Conservation (phyloP, 2,113 vertebrate genomes). For the Pteronura brasiliensis region DNA sequence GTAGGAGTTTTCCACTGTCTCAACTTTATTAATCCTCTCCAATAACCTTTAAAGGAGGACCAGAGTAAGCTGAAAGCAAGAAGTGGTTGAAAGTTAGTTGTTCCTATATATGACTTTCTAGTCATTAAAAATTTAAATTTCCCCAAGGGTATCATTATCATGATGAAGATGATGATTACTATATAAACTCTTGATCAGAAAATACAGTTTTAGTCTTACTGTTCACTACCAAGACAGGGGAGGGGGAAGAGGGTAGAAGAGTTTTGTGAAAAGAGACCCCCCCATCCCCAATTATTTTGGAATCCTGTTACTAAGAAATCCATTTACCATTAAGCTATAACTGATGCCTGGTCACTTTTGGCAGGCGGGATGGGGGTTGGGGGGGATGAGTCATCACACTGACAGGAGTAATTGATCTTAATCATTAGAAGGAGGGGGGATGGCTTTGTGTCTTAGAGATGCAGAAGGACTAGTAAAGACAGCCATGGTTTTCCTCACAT, state of each 20-base stretch:
- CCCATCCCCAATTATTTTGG: not conserved
- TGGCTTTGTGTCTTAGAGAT: not conserved
- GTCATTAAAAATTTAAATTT: not conserved
- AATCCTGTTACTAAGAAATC: not conserved
- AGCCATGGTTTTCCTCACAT: not conserved
- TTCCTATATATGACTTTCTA: not conserved
- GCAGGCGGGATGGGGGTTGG: not conserved
- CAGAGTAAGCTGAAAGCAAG: not conserved
- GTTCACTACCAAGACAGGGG: not conserved
- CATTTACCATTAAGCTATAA: not conserved
- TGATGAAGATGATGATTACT: not conserved
- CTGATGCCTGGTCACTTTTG: not conserved
- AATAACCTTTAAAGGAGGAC: not conserved
- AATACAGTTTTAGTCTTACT: not conserved
- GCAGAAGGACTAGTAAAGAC: not conserved
- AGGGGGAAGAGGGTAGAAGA: not conserved
- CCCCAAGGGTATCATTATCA: not conserved
- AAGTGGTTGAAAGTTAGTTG: not conserved
- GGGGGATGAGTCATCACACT: not conserved
- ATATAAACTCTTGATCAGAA: not conserved
- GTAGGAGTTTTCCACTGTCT: not conserved
- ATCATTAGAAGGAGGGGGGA: not conserved
- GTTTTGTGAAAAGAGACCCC: not conserved
- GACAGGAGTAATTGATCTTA: not conserved
- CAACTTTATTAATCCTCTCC: not conserved